Percentiles rank a stretch among this genome's conserved stretches.
phyloP scores from a whole-genome alignment of 1,140 invertebrate genomes.

The Formica exsecta region DNA sequence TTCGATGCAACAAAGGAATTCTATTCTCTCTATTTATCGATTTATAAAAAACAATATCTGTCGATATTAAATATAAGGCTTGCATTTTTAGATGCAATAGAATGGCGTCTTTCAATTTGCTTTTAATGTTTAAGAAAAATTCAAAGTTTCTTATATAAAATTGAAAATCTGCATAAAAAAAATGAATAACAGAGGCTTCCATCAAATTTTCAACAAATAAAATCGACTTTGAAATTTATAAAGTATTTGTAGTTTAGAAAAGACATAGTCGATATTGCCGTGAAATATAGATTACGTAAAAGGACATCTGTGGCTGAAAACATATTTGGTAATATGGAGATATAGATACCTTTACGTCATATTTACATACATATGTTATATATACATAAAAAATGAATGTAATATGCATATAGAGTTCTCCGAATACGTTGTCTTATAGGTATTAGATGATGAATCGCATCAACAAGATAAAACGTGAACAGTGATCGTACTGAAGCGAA shows the following conservation, averaged over 20 bases:
- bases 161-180: no score
- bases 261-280: neutral
- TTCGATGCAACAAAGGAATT: neutral
- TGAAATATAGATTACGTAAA: conserved; percentile 6
- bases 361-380: neutral
- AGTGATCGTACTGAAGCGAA: neutral
- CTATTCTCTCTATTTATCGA: neutral
- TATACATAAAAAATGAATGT: conserved; percentile 1
- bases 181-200: neutral
- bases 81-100: neutral
- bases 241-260: neutral
- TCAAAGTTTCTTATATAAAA: no score
- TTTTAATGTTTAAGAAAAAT: no score
- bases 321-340: neutral
- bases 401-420: neutral
- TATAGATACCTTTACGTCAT: neutral
- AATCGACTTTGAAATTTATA: neutral
- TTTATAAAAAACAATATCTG: neutral
- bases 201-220: neutral
- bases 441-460: conserved; percentile 8
- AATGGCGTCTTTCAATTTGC: no score
- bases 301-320: neutral
- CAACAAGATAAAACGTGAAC: conserved; percentile 21
- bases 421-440: neutral
- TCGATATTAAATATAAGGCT: neutral